Conservation (phyloP, 2,797 vertebrate species). For the Cuculus canorus region DNA sequence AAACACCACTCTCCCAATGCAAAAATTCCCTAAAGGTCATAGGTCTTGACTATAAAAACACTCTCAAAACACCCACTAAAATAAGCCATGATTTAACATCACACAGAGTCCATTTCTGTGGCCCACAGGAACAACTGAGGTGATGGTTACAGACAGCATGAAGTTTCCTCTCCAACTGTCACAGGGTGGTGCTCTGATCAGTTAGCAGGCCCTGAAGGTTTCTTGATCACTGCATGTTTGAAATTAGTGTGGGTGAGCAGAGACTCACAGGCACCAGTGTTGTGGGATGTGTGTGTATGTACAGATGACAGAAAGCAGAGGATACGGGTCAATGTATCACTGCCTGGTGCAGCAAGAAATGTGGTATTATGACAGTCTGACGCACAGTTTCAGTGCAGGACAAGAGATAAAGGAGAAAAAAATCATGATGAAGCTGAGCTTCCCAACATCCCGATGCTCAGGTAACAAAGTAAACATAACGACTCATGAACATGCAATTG, state of each 20-base stretch:
- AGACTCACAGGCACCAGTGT: background rate
- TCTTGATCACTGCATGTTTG: background rate
- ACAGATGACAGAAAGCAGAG: background rate
- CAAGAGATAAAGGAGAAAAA: background rate
- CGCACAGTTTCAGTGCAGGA: background rate
- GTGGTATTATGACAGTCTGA: background rate
- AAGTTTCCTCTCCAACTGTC: background rate
- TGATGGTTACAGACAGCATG: background rate
- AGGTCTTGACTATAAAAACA: background rate
- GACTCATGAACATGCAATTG: background rate
- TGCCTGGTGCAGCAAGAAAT: background rate
- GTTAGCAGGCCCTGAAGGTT: rapidly evolving
- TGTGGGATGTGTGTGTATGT: background rate
- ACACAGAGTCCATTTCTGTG: background rate
- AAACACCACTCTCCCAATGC: background rate
- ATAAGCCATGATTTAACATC: background rate
- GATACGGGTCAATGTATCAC: background rate
- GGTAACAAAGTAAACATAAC: background rate
- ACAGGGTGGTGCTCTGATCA: background rate
- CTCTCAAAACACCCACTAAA: background rate
- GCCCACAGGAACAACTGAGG: background rate
- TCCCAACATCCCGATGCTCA: background rate
- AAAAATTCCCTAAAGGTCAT: background rate
- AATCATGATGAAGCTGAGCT: background rate
- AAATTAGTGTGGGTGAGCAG: background rate